Conservation (phyloP, 2,888 invertebrate species). For the Nysson spinosus region DNA sequence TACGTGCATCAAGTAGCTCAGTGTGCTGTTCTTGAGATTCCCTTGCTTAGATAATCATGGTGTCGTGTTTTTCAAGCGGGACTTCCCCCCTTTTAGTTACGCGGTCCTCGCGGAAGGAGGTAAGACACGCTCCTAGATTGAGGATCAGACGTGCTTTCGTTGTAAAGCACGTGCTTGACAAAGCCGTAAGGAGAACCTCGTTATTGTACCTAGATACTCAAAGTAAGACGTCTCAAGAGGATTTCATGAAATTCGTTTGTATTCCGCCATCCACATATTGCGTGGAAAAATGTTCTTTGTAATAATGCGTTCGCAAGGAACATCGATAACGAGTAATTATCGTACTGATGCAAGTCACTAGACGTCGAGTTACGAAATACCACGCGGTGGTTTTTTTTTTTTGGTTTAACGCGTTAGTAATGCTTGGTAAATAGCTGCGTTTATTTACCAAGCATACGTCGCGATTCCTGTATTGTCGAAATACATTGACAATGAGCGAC, state of each 20-base stretch:
- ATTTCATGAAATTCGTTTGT: conserved; percentile 8
- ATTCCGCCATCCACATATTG: not conserved
- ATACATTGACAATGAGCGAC: conserved; percentile 25
- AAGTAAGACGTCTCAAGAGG: conserved; percentile 22
- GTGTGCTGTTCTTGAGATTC: conserved; percentile 21
- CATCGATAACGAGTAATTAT: too few species aligned
- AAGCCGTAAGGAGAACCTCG: conserved; percentile 29
- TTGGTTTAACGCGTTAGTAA: not conserved
- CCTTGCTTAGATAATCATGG: conserved; percentile 40
- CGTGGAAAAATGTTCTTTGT: not conserved
- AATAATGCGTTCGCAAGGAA: too few species aligned
- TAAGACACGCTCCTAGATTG: conserved; percentile 34
- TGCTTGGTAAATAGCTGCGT: not conserved
- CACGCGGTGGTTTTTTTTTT: too few species aligned
- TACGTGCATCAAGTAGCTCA: not conserved
- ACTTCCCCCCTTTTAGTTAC: conserved; percentile 36
- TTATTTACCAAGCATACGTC: not conserved
- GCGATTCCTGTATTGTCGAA: conserved; percentile 14
- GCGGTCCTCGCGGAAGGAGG: conserved; percentile 15
- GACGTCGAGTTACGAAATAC: too few species aligned
- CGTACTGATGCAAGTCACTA: too few species aligned
- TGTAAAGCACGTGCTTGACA: conserved; percentile 35
- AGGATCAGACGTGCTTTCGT: conserved; percentile 47
- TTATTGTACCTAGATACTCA: conserved; percentile 38
- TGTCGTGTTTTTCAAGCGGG: conserved; percentile 34